Evolutionary conservation across 92 coral and sea anemone species (phyloP), one percentile per base, ranked within the genome.

Genomic region (Plumapathes pennacea): DNA sequence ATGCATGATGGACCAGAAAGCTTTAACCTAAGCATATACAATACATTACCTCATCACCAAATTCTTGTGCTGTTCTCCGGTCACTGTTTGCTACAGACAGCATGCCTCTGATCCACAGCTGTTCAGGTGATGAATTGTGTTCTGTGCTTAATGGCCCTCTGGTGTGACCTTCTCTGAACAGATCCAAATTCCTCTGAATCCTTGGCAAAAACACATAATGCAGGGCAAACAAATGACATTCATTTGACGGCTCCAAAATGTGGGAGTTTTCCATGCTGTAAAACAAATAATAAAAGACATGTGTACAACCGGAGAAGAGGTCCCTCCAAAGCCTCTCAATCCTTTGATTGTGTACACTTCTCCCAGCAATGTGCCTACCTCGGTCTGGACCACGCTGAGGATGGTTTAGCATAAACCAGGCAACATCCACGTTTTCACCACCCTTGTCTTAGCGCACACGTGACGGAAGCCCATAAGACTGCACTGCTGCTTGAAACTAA

Each of bases 301-400:
- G 57, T 46, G 77, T 69, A 56, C 77, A 57, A 20, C 77, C 77
- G 32, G 57, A 57, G 54, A 69, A 69, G 44, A 69, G 33, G 37
- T 69, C 77, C 32, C 77, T 34, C 77, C 77, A 69, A 25, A 69
- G 54, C 18, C 77, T 21, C 53, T 69, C 60, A 19, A 69, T 69
- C 19, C 58, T 51, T 31, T 69, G 67, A 39, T 69, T 69, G 44
- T 69, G 76, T 17, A 69, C 77, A 31, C 67, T 57, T 20, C 64
- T 60, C 46, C 77, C 65, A 2, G 76, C 43, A 5, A 57, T 70
- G 18, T 70, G 78, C 37, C 78, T 70, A 15, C 69, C 78, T 32
- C 78, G 42, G 47, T 70, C 52, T 43, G 78, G 78, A 15, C 78
- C 78, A 57, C 43, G 78, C 43, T 57, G 48, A 32, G 78, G 78